Evolutionary conservation across 2,113 vertebrate genomes (phyloP).

Genomic region (Mystacornis crossleyi): DNA sequence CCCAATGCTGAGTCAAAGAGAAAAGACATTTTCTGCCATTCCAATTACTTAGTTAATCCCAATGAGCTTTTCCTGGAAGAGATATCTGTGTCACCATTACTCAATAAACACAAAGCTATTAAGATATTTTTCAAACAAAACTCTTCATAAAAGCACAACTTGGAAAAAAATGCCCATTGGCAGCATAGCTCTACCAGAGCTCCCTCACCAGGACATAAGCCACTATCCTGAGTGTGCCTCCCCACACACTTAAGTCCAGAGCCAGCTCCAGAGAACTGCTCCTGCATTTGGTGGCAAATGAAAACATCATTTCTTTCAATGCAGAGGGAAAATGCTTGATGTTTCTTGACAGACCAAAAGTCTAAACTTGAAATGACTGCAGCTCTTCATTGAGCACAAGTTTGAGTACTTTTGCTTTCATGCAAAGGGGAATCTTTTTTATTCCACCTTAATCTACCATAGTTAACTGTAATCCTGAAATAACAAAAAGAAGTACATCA

Average conservation of each 20-base stretch:
- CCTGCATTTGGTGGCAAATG: fast-evolving
- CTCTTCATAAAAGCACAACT: neutral
- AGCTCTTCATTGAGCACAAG: neutral
- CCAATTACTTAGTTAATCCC: slow-evolving; percentile 35
- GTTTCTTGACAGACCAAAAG: neutral
- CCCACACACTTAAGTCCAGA: fast-evolving
- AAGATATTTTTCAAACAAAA: slow-evolving; percentile 39
- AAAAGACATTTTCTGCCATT: neutral
- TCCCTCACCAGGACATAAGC: neutral
- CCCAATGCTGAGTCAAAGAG: neutral
- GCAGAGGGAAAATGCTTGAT: neutral
- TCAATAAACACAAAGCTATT: slow-evolving; percentile 22
- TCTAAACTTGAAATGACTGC: neutral
- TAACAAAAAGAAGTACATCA: fast-evolving
- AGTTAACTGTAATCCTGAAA: neutral
- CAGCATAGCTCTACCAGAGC: neutral
- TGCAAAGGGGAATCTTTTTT: too few relatives aligned
- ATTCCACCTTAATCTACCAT: neutral
- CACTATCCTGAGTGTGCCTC: neutral
- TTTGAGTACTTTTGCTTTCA: neutral
- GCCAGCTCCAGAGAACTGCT: neutral
- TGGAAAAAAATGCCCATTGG: neutral
- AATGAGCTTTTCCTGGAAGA: slow-evolving; percentile 22
- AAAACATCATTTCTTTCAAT: neutral
- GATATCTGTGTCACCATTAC: neutral